A percentile compares a stretch with the other conserved stretches of the same genome.
phyloP scores from a whole-genome alignment of 2,888 invertebrate genomes.

The Silvanus unidentatus region DNA sequence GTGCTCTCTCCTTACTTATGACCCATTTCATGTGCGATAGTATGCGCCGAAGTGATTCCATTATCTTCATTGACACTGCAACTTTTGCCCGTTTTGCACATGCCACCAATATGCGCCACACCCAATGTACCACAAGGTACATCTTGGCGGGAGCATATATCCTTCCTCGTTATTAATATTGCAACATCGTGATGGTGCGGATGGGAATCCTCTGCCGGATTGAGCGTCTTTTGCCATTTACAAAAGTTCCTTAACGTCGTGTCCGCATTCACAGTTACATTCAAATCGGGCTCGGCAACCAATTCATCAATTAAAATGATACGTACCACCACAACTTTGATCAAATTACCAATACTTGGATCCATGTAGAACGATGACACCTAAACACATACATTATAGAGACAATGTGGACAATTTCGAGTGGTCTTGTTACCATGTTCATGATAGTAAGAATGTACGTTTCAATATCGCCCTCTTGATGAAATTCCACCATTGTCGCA shows the following conservation, averaged over 20 bases:
- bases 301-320: conserved; percentile 70
- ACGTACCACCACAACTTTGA: conserved; percentile 83
- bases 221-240: conserved; percentile 70
- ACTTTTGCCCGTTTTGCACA: conserved; percentile 78
- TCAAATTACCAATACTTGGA: conserved; percentile 83
- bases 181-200: conserved; percentile 89
- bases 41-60: conserved; percentile 82
- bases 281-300: conserved; percentile 54
- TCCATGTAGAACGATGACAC: conserved; percentile 77
- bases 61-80: conserved; percentile 90
- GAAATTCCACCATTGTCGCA: conserved; percentile 80
- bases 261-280: conserved; percentile 77
- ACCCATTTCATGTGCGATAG: conserved; percentile 85
- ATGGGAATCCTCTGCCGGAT: conserved; percentile 69
- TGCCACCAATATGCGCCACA: conserved; percentile 82
- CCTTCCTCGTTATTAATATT: conserved; percentile 69
- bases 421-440: conserved; percentile 68
- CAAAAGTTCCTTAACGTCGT: conserved; percentile 79
- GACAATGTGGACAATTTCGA: background rate
- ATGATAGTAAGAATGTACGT: conserved; percentile 85
- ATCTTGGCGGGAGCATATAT: conserved; percentile 58
- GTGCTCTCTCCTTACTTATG: conserved; percentile 73
- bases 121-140: conserved; percentile 67
- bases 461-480: conserved; percentile 72
- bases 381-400: conserved; percentile 38